These are phyloP conservation scores for Prunella himalayana DNA, from an alignment of 2,113 vertebrate species.

Conservation along the genomic window DNA sequence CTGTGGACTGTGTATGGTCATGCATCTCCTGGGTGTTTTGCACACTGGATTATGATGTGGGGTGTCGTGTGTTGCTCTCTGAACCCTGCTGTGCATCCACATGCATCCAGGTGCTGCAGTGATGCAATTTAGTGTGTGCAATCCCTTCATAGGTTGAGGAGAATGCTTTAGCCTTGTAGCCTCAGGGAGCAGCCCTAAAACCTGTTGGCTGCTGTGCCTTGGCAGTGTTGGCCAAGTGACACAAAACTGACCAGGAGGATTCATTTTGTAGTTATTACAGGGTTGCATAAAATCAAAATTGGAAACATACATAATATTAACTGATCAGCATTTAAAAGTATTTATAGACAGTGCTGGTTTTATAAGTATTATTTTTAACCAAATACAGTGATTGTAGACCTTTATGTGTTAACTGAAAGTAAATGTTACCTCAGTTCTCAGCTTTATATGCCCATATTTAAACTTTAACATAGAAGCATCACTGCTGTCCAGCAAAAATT, in stretches of 20 bases:
- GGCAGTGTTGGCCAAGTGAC: neutral
- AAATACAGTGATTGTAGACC: neutral
- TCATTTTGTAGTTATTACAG: neutral
- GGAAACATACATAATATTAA: neutral
- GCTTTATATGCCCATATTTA: neutral
- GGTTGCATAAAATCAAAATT: neutral
- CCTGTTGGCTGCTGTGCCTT: neutral
- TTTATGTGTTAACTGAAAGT: neutral
- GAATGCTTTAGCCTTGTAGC: neutral
- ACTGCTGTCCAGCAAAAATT: neutral
- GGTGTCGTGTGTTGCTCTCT: rapidly evolving
- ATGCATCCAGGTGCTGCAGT: neutral
- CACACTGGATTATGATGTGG: rapidly evolving
- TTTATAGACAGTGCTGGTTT: neutral
- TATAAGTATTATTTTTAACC: neutral
- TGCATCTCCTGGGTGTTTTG: neutral
- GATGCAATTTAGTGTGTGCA: neutral
- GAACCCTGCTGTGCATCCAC: neutral
- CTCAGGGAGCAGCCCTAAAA: neutral
- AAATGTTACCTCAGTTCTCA: neutral
- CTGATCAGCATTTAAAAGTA: neutral
- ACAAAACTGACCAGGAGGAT: neutral
- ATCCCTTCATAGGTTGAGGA: neutral
- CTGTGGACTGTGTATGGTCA: too few relatives aligned
- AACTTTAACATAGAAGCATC: neutral